Evolutionary conservation across 1,140 invertebrate genomes (phyloP).

Genomic region (Trichomalopsis sarcophagae): DNA sequence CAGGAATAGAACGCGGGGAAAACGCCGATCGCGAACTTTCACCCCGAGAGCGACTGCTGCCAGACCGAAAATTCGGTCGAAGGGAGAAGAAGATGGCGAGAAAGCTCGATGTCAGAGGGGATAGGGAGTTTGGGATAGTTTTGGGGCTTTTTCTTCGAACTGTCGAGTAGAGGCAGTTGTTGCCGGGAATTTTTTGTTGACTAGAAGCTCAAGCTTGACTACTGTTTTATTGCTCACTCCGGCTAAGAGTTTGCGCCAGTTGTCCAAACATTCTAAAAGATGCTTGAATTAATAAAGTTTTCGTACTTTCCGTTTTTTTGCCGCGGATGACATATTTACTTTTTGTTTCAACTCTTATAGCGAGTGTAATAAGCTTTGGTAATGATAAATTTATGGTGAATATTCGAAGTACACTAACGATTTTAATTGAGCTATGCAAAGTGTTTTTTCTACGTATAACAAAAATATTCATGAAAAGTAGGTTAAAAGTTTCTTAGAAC

Average conservation of each 20-base stretch:
- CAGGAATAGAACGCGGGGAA: background rate
- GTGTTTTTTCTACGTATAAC: background rate
- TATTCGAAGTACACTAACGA: background rate
- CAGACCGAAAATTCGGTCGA: background rate
- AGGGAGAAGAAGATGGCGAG: background rate
- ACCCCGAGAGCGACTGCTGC: background rate
- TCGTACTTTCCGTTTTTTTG: too few species aligned
- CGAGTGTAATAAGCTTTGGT: background rate
- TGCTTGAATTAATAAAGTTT: background rate
- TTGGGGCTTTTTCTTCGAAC: background rate
- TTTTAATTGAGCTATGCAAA: background rate
- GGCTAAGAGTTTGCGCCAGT: background rate
- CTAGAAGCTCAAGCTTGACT: background rate
- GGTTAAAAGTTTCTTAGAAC: background rate
- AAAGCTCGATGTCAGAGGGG: background rate
- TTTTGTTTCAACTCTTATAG: background rate
- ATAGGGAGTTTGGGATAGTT: background rate
- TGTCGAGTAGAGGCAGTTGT: background rate
- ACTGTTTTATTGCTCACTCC: background rate
- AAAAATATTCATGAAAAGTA: background rate
- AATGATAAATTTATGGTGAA: background rate
- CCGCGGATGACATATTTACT: background rate
- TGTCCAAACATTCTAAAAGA: background rate
- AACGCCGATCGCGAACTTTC: constrained; percentile 15
- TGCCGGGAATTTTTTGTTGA: background rate